These are phyloP conservation scores for Motacilla tschutschensis DNA, from an alignment of 2,113 vertebrate genomes.

Conservation along the genomic window DNA sequence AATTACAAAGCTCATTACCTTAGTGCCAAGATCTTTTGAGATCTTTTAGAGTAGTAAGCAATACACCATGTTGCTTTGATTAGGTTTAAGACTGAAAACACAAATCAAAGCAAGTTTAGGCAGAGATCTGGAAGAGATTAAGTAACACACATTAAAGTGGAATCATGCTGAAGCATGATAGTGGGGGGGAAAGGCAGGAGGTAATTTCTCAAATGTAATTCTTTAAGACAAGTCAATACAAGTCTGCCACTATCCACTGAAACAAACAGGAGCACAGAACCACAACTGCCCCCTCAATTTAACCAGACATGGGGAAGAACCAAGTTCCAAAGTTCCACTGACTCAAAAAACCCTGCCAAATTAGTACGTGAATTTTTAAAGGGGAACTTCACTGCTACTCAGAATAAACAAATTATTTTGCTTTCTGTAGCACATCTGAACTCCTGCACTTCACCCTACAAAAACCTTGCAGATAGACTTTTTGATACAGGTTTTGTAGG, in stretches of 20 bases:
- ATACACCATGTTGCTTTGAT: conserved; percentile 2
- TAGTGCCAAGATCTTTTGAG: neutral
- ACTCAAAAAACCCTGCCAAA: neutral
- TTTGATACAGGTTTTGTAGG: neutral
- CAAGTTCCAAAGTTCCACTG: neutral
- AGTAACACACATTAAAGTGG: neutral
- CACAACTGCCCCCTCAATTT: neutral
- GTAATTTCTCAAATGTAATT: neutral
- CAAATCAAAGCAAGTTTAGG: conserved; percentile 40
- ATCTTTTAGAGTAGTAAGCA: neutral
- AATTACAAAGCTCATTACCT: neutral
- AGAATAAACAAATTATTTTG: neutral
- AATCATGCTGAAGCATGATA: conserved; percentile 1
- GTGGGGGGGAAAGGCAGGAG: neutral
- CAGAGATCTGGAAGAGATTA: conserved; percentile 39
- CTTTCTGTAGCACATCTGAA: neutral
- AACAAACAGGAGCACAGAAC: neutral
- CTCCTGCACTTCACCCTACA: neutral
- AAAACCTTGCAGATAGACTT: neutral
- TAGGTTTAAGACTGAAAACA: conserved; percentile 12
- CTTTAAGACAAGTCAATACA: neutral
- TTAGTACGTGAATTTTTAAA: neutral
- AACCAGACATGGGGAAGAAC: neutral
- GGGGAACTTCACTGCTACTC: neutral
- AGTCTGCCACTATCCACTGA: neutral